Evolutionary conservation across 2,797 vertebrate genomes (phyloP).

Genomic region (Acropternis orthonyx): DNA sequence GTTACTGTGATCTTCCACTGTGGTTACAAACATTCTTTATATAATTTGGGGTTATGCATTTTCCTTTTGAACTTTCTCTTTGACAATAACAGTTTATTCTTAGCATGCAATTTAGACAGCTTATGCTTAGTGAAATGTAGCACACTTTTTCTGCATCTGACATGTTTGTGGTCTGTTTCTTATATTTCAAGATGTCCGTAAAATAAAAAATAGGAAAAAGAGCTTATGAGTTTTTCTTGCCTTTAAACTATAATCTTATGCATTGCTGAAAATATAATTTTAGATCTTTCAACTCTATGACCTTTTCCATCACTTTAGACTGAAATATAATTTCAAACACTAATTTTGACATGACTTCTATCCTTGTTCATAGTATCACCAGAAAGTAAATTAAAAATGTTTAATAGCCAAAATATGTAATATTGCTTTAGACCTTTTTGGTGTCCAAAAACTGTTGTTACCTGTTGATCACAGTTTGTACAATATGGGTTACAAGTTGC

Average conservation of each 20-base stretch:
- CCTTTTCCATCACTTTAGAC: background rate
- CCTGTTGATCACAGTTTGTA: background rate
- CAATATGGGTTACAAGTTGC: background rate
- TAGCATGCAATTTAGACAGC: background rate
- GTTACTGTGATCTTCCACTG: slow-evolving; percentile 3
- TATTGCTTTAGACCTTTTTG: background rate
- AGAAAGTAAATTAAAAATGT: background rate
- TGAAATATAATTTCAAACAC: background rate
- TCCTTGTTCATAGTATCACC: background rate
- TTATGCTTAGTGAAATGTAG: background rate
- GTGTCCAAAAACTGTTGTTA: background rate
- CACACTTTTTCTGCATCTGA: background rate
- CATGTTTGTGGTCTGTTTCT: background rate
- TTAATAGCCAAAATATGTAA: background rate
- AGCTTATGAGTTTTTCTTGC: background rate
- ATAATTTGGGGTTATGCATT: background rate
- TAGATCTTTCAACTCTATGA: background rate
- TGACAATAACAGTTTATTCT: slow-evolving; percentile 7
- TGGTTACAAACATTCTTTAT: background rate
- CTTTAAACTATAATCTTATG: background rate
- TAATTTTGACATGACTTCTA: background rate
- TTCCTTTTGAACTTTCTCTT: slow-evolving; percentile 5
- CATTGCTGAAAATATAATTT: background rate
- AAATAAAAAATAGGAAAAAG: background rate
- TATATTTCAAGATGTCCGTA: background rate